These are phyloP conservation scores for Andrena bicolor DNA, from an alignment of 2,888 invertebrate genomes.

Conservation along the genomic window DNA sequence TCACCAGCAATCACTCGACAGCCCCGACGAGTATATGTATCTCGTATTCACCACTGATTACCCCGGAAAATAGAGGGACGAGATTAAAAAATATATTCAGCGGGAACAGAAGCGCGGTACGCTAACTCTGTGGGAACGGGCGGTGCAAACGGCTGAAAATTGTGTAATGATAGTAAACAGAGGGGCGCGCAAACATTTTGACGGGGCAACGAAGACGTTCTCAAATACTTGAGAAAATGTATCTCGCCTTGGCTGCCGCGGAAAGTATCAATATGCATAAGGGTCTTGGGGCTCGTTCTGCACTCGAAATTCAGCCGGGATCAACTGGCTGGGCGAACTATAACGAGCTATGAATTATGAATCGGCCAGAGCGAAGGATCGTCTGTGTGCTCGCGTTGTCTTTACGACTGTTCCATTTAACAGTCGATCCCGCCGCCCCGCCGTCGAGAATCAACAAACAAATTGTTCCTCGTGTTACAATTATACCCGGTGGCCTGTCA, in stretches of 20 bases:
- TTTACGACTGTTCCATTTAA: constrained; percentile 47
- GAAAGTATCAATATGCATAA: constrained; percentile 71
- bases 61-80: neutral
- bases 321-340: constrained; percentile 29
- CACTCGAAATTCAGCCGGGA: constrained; percentile 37
- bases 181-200: constrained; percentile 54
- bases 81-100: constrained; percentile 7
- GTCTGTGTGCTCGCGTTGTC: constrained; percentile 48
- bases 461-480: constrained; percentile 21
- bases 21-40: neutral
- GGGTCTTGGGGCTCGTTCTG: constrained; percentile 23
- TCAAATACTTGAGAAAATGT: constrained; percentile 46
- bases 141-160: constrained; percentile 23
- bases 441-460: constrained; percentile 32
- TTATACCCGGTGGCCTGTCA: constrained; percentile 16
- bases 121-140: neutral
- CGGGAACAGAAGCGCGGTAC: neutral
- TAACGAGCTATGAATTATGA: constrained; percentile 74
- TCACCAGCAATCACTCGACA: neutral
- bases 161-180: constrained; percentile 34
- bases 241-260: constrained; percentile 27
- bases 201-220: constrained; percentile 13
- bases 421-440: constrained; percentile 1
- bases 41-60: neutral
- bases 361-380: constrained; percentile 49